Evolutionary conservation across 2,888 invertebrate species (phyloP), one percentile per base, ranked within the genome.

Genomic region (Brenthis hecate): DNA sequence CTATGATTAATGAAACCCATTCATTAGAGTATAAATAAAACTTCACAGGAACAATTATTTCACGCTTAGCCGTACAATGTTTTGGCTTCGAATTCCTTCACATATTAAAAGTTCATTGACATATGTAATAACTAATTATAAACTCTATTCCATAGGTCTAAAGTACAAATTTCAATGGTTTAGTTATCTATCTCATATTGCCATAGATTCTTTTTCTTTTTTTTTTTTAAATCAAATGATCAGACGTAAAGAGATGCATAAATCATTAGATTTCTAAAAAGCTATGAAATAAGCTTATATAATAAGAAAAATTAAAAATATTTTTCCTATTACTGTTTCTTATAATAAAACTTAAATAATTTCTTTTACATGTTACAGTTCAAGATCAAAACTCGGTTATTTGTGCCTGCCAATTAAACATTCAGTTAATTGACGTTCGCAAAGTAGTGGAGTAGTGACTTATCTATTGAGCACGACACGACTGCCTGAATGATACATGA

Each of bases 1-100:
- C 74, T 67, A 73, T 86, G 87, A 88, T 87, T 87, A 83, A 86
- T 86, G 87, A 80, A 78, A 68, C 74, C 69, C 77, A 79, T 81
- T 76, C 76, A 71, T 78, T 80, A 76, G 77, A 81, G 81, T 79
- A 78, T 78, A 76, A 65, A 72, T 68, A 71, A 72, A 74, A 71
- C 65, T 60, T 69, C 68, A 54, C 80, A 80, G 79, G 81, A 82
- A 77, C 81, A 80, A 87, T 88, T 88, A 88, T 87, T 86, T 85
- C 81, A 84, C 81, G 81, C 83, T 87, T 85, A 87, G 76, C 73
- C 36, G 62, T 53, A 68, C 70, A 72, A 73, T 65, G 69, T 57
- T 66, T 47, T 65, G 54, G 61, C 66, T 64, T 28, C 47, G 53
- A 72, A 72, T 73, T 69, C 68, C 68, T 58, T 66, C 56, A 62